Base-by-base conservation (phyloP, 1,140 invertebrate genomes). In the Leptinotarsa defecta region DNA sequence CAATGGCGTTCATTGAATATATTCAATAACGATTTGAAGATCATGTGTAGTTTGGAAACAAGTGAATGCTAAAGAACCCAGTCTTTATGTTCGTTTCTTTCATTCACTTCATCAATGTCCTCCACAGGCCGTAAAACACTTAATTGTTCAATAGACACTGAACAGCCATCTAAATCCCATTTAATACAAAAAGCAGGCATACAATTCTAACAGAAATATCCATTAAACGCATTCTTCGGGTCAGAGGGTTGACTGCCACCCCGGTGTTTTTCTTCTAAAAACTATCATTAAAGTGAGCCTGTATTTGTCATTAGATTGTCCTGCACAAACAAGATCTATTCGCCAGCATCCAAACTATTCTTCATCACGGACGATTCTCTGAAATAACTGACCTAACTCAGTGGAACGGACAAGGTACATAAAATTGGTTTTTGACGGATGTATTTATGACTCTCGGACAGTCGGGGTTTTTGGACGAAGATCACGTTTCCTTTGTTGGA, bases 141-240 rank as follows among this genome's bases (percentile, higher is more conserved):
- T 57, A 57, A 57, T 57, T 57, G 52, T 57, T 57, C n/a, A 17
- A 57, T 57, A 57, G 52, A 57, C 52, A 57, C 52, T 57, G 52
- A 57, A 57, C 52, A 57, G 52, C 52, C 52, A 57, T 57, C 52
- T 19, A 19, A 57, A 57, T 57, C 52, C 52, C 52, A 57, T 57
- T 57, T 57, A 19, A 57, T 57, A 57, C 52, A 57, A 57, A 57
- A 57, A 17, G n/a, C 52, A 57, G 52, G 52, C 52, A 57, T 15
- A 57, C 52, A 57, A n/a, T 57, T 57, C 52, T 57, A 57, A 57
- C 52, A 57, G 52, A 19, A 19, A 57, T 57, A 57, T 57, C 52
- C 52, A 57, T 57, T 57, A 57, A 57, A 43, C 34, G 11, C 8
- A 43, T 43, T 43, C 34, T 43, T 43, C 34, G 0, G 15, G 52